Percentiles rank a stretch among this genome's conserved stretches.
Evolutionary conservation across 2,113 vertebrate species (phyloP).

Genomic region (Chionomys nivalis): DNA sequence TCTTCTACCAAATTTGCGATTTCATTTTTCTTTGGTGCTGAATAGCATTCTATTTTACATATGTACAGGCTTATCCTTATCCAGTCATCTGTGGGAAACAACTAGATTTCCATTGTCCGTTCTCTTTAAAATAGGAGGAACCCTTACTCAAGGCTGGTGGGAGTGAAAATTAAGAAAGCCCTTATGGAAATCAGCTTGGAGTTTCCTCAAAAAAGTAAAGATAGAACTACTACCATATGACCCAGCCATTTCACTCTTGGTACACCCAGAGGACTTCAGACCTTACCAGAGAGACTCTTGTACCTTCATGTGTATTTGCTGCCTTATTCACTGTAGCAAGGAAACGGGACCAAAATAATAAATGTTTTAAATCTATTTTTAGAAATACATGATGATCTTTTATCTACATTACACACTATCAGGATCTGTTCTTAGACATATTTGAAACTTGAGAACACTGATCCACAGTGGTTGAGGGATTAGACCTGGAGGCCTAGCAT

Average conservation of each 20-base stretch:
- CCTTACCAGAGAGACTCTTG: background rate
- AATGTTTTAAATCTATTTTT: background rate
- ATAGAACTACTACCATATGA: background rate
- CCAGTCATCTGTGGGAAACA: background rate
- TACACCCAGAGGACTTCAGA: background rate
- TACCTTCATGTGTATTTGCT: background rate
- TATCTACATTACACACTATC: background rate
- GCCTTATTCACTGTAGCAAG: background rate
- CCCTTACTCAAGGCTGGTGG: background rate
- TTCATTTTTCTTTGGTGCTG: background rate
- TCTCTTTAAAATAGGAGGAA: background rate
- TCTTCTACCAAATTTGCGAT: background rate
- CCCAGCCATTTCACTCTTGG: background rate
- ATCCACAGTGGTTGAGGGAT: background rate
- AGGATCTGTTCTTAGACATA: constrained; percentile 6
- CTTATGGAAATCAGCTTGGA: background rate
- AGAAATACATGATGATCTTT: background rate
- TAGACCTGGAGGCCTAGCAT: background rate
- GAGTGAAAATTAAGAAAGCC: background rate
- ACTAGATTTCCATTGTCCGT: background rate
- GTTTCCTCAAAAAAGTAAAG: background rate
- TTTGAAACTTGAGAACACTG: background rate
- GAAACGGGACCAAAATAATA: background rate
- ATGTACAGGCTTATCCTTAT: background rate
- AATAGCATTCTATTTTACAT: background rate